These are phyloP conservation scores for Galeopsomyia nigrocyanea DNA, from an alignment of 2,888 invertebrate genomes.

Conservation along the genomic window DNA sequence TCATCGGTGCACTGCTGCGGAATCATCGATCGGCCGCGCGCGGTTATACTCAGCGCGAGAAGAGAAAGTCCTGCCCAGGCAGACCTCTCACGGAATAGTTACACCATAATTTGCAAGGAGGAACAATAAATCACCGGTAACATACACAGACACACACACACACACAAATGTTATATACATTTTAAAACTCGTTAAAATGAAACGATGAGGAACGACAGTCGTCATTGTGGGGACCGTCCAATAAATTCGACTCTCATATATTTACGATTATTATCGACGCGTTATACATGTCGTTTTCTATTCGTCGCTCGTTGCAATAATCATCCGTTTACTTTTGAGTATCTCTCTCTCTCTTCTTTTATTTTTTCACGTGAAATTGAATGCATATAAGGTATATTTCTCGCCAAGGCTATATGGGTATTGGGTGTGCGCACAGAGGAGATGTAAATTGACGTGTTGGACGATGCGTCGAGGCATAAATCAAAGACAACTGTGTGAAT, in stretches of 20 bases:
- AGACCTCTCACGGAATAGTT: slow-evolving; percentile 43
- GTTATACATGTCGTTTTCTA: slow-evolving; percentile 24
- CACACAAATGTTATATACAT: not conserved
- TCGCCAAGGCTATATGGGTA: not conserved
- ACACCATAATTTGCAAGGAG: slow-evolving; percentile 46
- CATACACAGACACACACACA: not conserved
- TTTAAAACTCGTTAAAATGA: slow-evolving; percentile 6
- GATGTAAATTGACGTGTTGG: slow-evolving; percentile 29
- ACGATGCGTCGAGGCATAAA: slow-evolving; percentile 21
- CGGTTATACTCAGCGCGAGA: slow-evolving; percentile 6
- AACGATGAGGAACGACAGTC: slow-evolving; percentile 42
- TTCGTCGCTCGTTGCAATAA: slow-evolving; percentile 29
- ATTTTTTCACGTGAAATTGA: slow-evolving; percentile 14
- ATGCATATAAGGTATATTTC: not conserved
- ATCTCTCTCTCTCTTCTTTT: slow-evolving; percentile 3
- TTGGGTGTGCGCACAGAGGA: not conserved
- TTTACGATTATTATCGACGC: slow-evolving; percentile 42
- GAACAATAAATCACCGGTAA: slow-evolving; percentile 48
- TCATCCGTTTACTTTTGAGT: slow-evolving; percentile 34
- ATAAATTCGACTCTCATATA: slow-evolving; percentile 37
- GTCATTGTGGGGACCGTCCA: slow-evolving; percentile 32
- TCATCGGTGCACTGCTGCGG: slow-evolving; percentile 38
- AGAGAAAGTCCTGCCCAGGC: slow-evolving; percentile 51
- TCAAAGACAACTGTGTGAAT: slow-evolving; percentile 1
- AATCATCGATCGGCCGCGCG: slow-evolving; percentile 45